phyloP scores from a whole-genome alignment of 1,140 invertebrate species.

The Nasonia longicornis region DNA sequence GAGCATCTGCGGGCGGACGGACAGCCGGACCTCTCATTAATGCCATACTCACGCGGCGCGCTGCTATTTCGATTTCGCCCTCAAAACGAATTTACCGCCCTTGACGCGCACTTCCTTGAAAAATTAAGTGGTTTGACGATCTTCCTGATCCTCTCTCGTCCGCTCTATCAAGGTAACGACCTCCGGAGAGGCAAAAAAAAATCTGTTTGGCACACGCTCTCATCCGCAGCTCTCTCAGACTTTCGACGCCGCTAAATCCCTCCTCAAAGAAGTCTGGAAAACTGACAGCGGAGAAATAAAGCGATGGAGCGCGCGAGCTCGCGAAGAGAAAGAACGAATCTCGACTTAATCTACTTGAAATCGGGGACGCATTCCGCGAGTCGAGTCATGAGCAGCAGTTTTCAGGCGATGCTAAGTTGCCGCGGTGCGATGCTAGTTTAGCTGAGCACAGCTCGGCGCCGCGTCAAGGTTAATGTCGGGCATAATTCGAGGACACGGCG shows the following conservation, averaged over 20 bases:
- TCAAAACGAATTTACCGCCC: too few species aligned
- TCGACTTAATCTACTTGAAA: conserved; percentile 27
- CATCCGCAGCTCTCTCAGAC: neutral
- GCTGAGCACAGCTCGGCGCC: neutral
- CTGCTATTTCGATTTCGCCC: neutral
- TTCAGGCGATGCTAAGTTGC: neutral
- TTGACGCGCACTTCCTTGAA: neutral
- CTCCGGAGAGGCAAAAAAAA: neutral
- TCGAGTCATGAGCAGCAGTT: conserved; percentile 8
- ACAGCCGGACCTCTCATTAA: neutral
- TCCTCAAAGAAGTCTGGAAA: conserved; percentile 26
- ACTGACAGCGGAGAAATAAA: conserved; percentile 19
- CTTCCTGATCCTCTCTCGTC: too few species aligned
- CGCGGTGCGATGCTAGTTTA: too few species aligned
- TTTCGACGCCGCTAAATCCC: conserved; percentile 26
- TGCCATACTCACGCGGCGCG: neutral
- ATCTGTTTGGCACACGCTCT: neutral
- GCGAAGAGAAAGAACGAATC: conserved; percentile 2
- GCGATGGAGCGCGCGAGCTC: conserved; percentile 4
- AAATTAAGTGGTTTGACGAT: neutral
- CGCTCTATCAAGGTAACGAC: neutral
- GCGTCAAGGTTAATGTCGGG: conserved; percentile 40
- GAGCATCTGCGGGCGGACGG: conserved; percentile 56
- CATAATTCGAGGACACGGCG: conserved; percentile 34
- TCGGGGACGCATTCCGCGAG: conserved; percentile 14